Percentiles rank a stretch among this genome's conserved stretches.
Conservation (phyloP, 2,888 invertebrate genomes). For the Agrotis segetum region DNA sequence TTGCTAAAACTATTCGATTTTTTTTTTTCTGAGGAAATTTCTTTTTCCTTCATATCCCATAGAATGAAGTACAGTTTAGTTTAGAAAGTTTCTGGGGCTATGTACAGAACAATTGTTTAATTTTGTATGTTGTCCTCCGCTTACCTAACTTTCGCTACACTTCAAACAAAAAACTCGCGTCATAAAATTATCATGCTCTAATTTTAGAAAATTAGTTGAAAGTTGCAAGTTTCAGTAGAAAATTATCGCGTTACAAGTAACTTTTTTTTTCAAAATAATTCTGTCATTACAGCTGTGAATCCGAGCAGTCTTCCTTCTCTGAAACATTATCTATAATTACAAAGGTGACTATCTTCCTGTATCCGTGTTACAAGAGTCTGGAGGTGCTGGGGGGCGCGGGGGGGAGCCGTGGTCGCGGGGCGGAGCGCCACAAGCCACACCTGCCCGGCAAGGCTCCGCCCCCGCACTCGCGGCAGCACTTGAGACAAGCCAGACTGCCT, state of each 20-base stretch:
- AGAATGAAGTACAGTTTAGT: too few species aligned
- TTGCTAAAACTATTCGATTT: too few species aligned
- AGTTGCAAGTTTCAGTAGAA: background rate
- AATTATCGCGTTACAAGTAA: too few species aligned
- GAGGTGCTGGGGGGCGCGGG: conserved; percentile 2
- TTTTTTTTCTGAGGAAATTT: too few species aligned
- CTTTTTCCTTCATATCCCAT: too few species aligned
- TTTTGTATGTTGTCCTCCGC: background rate
- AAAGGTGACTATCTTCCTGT: conserved; percentile 19
- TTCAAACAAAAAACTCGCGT: background rate
- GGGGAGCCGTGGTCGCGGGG: conserved; percentile 49
- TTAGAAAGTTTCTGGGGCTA: too few species aligned
- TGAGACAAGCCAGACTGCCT: conserved; percentile 35
- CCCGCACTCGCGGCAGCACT: conserved; percentile 55
- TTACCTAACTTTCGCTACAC: background rate
- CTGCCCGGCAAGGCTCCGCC: conserved; percentile 71
- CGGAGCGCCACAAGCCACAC: conserved; percentile 71
- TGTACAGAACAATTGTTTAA: too few species aligned
- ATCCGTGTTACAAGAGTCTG: conserved; percentile 1
- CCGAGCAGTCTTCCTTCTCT: background rate
- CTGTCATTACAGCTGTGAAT: too few species aligned
- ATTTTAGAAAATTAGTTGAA: background rate
- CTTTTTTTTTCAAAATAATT: too few species aligned
- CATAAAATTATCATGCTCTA: background rate
- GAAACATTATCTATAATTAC: conserved; percentile 6